A percentile compares a stretch with the other conserved stretches of the same genome.
Conservation (phyloP, 2,113 vertebrate species). For the Anarhynchus alexandrinus region DNA sequence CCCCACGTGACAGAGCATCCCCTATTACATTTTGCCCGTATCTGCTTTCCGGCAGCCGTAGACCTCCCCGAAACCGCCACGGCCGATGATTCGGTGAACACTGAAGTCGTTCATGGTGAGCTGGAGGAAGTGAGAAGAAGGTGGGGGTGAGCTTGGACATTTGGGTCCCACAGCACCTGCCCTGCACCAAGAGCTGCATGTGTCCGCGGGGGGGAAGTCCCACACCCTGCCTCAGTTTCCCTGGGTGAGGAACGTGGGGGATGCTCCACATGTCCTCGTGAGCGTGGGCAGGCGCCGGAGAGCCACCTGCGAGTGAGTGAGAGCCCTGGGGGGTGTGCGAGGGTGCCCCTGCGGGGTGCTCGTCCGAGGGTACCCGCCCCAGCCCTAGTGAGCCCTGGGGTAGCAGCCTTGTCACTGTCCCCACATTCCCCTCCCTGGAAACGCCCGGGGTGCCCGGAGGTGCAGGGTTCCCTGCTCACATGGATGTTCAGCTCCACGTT, state of each 20-base stretch:
- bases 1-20: fast-evolving
- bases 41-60: constrained; percentile 79
- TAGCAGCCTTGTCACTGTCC: neutral
- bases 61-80: constrained; percentile 76
- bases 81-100: constrained; percentile 79
- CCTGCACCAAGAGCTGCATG: neutral
- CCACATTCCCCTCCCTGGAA: neutral
- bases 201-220: fast-evolving
- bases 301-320: neutral
- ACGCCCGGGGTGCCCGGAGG: neutral
- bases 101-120: constrained; percentile 82
- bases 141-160: neutral
- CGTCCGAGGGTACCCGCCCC: neutral
- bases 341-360: neutral
- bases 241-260: neutral
- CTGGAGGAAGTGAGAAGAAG: neutral
- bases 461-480: constrained; percentile 53
- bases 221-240: neutral
- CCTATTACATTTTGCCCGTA: constrained; percentile 76
- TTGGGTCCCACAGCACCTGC: neutral
- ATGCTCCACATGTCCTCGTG: neutral
- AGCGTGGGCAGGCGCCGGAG: neutral
- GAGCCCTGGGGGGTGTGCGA: neutral
- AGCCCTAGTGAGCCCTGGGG: neutral
- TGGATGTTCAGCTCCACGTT: constrained; percentile 82